A percentile compares a stretch with the other conserved stretches of the same genome.
Conservation (phyloP, 30 jellyfish, hydroid and myxozoan genomes). For the Aurelia coerulea region DNA sequence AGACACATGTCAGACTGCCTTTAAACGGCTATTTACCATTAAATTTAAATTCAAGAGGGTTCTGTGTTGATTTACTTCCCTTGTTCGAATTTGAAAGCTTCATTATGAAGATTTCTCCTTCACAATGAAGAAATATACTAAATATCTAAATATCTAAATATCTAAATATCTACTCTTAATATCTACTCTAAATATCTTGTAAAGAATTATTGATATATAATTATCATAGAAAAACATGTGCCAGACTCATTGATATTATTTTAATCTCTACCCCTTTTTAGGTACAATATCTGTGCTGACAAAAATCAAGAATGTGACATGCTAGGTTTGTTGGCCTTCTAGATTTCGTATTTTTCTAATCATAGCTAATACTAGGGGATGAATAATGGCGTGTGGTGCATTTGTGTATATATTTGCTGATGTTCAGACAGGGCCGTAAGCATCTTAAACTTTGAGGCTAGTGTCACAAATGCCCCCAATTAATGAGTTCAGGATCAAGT, state of each 20-base stretch:
- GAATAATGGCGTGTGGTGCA: too few relatives aligned
- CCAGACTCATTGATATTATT: too few relatives aligned
- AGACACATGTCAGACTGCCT: too few relatives aligned
- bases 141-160: not conserved
- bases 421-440: too few relatives aligned
- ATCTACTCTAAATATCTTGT: not conserved
- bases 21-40: too few relatives aligned
- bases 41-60: too few relatives aligned
- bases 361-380: not conserved
- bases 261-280: not conserved
- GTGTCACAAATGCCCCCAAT: too few relatives aligned
- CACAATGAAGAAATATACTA: not conserved
- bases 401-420: too few relatives aligned
- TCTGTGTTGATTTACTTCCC: too few relatives aligned
- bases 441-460: too few relatives aligned
- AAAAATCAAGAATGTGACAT: slow-evolving; percentile 96
- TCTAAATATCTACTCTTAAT: not conserved
- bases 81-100: not conserved
- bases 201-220: not conserved
- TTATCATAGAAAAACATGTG: too few relatives aligned
- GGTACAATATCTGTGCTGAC: slow-evolving; percentile 99
- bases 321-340: slow-evolving; percentile 62
- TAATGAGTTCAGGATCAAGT: too few relatives aligned
- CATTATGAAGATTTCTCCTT: not conserved
- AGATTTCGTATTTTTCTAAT: not conserved